A percentile compares a stretch with the other conserved stretches of the same genome.
phyloP scores from a whole-genome alignment of 1,140 invertebrate genomes.

The Notospermus geniculatus region DNA sequence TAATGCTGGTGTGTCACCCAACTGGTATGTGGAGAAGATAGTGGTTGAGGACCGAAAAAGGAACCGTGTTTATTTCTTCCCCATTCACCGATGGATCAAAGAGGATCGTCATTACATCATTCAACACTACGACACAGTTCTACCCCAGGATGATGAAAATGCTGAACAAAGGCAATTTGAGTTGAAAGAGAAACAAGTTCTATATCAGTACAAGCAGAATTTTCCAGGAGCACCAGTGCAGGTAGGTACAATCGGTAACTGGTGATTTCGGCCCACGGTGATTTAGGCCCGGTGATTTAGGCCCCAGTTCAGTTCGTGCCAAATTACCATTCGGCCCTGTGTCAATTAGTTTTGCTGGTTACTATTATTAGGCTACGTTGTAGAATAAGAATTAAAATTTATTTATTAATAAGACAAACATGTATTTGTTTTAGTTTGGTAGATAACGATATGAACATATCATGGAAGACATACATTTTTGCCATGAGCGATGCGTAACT shows the following conservation, averaged over 20 bases:
- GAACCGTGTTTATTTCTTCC: constrained; percentile 51
- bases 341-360: too few relatives aligned
- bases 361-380: too few relatives aligned
- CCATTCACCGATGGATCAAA: constrained; percentile 57
- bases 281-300: too few relatives aligned
- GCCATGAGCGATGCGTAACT: too few relatives aligned
- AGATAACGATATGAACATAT: too few relatives aligned
- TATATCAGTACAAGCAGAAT: constrained; percentile 49
- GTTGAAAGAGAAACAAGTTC: constrained; percentile 45
- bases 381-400: too few relatives aligned
- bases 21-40: constrained; percentile 57
- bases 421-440: too few relatives aligned
- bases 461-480: too few relatives aligned
- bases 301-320: too few relatives aligned
- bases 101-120: constrained; percentile 52
- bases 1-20: constrained; percentile 47
- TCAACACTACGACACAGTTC: constrained; percentile 53
- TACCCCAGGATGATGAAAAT: constrained; percentile 56
- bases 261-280: not conserved
- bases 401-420: too few relatives aligned
- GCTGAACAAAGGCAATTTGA: constrained; percentile 49
- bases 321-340: too few relatives aligned
- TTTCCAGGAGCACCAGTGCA: constrained; percentile 51
- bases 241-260: constrained; percentile 36
- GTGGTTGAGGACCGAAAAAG: constrained; percentile 46